These are phyloP conservation scores for Mareca strepera DNA, from an alignment of 2,797 vertebrate species.

Conservation along the genomic window DNA sequence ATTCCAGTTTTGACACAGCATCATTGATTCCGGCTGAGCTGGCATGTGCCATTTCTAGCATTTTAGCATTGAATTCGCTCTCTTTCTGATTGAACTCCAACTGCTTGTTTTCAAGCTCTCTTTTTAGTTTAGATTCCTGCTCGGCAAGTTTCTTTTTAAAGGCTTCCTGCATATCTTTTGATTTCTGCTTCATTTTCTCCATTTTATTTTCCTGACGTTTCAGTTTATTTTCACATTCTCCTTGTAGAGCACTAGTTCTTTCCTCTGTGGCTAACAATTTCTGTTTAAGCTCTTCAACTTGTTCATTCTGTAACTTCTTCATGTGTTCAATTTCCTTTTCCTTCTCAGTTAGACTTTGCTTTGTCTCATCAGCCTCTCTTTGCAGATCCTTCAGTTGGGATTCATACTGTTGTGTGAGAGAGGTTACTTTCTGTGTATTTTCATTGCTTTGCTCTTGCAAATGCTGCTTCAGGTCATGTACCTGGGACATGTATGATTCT, in stretches of 20 bases:
- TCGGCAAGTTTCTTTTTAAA: slow-evolving; percentile 90
- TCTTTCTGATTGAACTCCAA: slow-evolving; percentile 89
- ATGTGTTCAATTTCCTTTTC: slow-evolving; percentile 78
- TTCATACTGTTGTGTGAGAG: slow-evolving; percentile 76
- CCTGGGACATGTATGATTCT: slow-evolving; percentile 73
- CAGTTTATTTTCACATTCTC: slow-evolving; percentile 86
- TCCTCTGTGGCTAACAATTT: slow-evolving; percentile 81
- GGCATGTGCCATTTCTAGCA: slow-evolving; percentile 89
- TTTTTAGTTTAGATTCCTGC: slow-evolving; percentile 88
- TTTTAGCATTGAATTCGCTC: slow-evolving; percentile 87
- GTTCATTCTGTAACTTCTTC: slow-evolving; percentile 77
- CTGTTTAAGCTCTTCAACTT: slow-evolving; percentile 80
- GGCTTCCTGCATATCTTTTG: slow-evolving; percentile 90
- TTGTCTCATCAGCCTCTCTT: slow-evolving; percentile 77
- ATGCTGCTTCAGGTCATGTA: slow-evolving; percentile 77
- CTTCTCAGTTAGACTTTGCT: slow-evolving; percentile 78
- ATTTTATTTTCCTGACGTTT: slow-evolving; percentile 89
- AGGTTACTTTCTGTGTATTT: slow-evolving; percentile 77
- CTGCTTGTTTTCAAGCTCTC: slow-evolving; percentile 88
- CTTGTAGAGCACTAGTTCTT: slow-evolving; percentile 77
- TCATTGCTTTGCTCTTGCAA: slow-evolving; percentile 79
- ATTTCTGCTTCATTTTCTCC: slow-evolving; percentile 89
- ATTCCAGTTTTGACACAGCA: slow-evolving; percentile 86
- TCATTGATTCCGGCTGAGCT: slow-evolving; percentile 87
- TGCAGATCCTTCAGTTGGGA: slow-evolving; percentile 76